phyloP scores from a whole-genome alignment of 2,797 vertebrate species.

The Apogon talboti region DNA sequence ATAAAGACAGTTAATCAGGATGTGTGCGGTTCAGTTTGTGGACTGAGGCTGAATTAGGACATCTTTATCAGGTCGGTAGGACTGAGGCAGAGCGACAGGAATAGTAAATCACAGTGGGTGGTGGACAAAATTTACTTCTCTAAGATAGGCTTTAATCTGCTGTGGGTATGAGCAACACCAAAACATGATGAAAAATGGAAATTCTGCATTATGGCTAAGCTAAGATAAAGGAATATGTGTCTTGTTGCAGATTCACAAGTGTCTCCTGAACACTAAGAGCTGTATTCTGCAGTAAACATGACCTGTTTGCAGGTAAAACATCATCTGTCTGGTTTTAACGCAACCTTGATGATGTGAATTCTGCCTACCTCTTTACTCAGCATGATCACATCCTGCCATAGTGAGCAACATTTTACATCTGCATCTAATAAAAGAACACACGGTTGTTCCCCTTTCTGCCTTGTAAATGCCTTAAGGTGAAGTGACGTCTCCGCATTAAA shows the following conservation, averaged over 20 bases:
- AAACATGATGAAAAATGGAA: constrained; percentile 5
- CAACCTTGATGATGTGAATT: too few relatives aligned
- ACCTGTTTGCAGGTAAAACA: neutral
- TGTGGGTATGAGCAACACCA: constrained; percentile 14
- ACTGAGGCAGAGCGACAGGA: constrained; percentile 38
- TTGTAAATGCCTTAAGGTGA: neutral
- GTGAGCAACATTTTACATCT: too few relatives aligned
- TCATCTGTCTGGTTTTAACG: too few relatives aligned
- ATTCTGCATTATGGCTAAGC: constrained; percentile 12
- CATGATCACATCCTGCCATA: too few relatives aligned
- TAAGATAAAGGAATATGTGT: constrained; percentile 4
- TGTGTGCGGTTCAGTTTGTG: constrained; percentile 36
- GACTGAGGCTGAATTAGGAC: constrained; percentile 54
- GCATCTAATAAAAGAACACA: too few relatives aligned
- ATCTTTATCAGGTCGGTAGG: constrained; percentile 63
- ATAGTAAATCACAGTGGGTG: constrained; percentile 51
- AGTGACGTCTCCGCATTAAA: neutral
- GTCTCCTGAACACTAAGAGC: neutral
- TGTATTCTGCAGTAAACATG: neutral
- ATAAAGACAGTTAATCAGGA: constrained; percentile 62
- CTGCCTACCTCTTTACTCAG: too few relatives aligned
- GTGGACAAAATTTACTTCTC: constrained; percentile 31
- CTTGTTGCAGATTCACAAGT: neutral
- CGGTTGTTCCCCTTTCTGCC: too few relatives aligned
- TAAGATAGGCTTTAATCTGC: constrained; percentile 44